phyloP scores from a whole-genome alignment of 2,113 vertebrate species.

The Enhydra lutris region DNA sequence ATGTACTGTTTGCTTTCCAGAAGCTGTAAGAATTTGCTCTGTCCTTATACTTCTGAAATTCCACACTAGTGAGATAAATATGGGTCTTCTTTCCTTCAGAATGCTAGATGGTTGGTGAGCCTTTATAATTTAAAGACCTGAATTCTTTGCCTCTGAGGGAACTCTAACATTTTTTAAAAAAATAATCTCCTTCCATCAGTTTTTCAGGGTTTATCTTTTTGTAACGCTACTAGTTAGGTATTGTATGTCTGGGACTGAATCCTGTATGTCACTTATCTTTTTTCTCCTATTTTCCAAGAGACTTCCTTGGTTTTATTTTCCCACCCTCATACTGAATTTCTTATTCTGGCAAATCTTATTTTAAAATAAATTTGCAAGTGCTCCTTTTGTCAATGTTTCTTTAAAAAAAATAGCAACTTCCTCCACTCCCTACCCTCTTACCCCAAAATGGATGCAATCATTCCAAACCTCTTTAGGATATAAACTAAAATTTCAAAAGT shows the following conservation, averaged over 20 bases:
- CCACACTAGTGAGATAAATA: constrained; percentile 7
- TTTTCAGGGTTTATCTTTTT: constrained; percentile 25
- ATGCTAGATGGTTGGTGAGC: constrained; percentile 11
- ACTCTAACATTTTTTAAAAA: not conserved
- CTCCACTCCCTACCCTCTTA: not conserved
- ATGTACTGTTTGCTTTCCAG: constrained; percentile 3
- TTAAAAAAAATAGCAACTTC: not conserved
- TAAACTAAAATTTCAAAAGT: not conserved
- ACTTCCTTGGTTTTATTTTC: constrained; percentile 1
- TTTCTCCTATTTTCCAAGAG: not conserved
- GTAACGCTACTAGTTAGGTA: not conserved
- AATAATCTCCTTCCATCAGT: constrained; percentile 8
- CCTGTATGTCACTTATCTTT: not conserved
- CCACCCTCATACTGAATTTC: not conserved
- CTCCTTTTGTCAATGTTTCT: not conserved
- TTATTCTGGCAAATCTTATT: constrained; percentile 18
- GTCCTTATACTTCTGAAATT: constrained; percentile 46
- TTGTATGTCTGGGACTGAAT: not conserved
- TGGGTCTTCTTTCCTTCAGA: constrained; percentile 33
- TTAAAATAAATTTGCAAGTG: constrained; percentile 36
- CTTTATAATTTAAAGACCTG: constrained; percentile 30
- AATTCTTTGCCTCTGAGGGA: not conserved
- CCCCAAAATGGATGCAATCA: not conserved
- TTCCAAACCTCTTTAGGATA: constrained; percentile 14
- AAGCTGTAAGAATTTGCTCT: constrained; percentile 23